Evolutionary conservation across 2,113 vertebrate genomes (phyloP), one percentile per base, ranked within the genome.

Genomic region (Silurus asotus): DNA sequence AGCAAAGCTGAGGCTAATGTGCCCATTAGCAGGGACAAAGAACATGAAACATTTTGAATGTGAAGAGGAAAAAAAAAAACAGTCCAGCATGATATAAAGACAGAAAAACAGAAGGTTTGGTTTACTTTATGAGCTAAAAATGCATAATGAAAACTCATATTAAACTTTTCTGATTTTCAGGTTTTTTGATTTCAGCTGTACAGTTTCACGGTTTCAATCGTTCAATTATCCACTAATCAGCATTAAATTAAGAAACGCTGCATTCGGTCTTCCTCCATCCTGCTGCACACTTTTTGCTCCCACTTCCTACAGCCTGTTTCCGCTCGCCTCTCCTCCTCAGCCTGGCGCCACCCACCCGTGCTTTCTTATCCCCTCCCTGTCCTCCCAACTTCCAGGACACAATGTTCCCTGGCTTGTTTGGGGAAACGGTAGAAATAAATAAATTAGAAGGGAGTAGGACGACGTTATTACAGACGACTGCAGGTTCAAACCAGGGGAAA

Each of bases 371-470:
- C 37, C 70, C 88, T 84, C 87, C 85, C 84, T 75, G 69, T 80
- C n/a, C 48, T 74, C 80, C 81, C 65, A 51, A 37, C 87, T 84
- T 78, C 69, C 65, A 90, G 90, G 81, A 92, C 91, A 91, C 88
- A 90, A 89, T 92, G 91, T 91, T 91, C 89, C 70, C 75, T 81
- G 89, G 89, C 88, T 88, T 89, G 90, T 93, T 89, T 48, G 62
- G 86, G 92, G 92, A 90, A 93, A 92, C 79, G 88, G 92, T 90
- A 90, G 90, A 92, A 94, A 93, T 93, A 93, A 93, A 94, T 93
- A 91, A 90, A 91, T 88, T 84, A 89, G 90, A 87, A 69, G 83
- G 87, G 81, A 86, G 84, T 89, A 88, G 83, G 90, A 91, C 88
- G 88, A 79, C 90, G 72, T 90, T 91, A 56, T 83, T 89, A 89